phyloP scores from a whole-genome alignment of 1,140 invertebrate species.

The Calosoma granatense region DNA sequence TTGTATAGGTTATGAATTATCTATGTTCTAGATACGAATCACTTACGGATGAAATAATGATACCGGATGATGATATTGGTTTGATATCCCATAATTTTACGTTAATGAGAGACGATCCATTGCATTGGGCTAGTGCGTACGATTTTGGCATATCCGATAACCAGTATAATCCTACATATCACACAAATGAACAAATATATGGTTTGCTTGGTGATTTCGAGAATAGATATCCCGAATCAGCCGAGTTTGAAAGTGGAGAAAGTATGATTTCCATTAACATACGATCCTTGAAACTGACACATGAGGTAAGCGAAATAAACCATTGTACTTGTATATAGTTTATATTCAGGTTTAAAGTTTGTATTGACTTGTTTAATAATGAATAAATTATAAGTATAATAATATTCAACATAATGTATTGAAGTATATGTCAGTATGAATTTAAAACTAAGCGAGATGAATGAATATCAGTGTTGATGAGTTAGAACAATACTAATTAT shows the following conservation, averaged over 20 bases:
- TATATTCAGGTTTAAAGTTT: too few relatives aligned
- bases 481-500: background rate
- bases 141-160: constrained; percentile 56
- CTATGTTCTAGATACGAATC: constrained; percentile 55
- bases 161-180: constrained; percentile 42
- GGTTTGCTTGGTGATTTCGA: constrained; percentile 52
- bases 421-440: background rate
- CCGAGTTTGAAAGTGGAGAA: constrained; percentile 51
- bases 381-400: constrained; percentile 3
- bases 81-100: constrained; percentile 65
- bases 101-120: constrained; percentile 60
- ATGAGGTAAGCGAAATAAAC: constrained; percentile 50
- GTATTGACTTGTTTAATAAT: constrained; percentile 2
- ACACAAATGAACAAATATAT: constrained; percentile 53
- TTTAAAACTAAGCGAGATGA: background rate
- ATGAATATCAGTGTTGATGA: background rate
- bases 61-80: constrained; percentile 44
- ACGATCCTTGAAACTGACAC: constrained; percentile 52
- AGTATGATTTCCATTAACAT: constrained; percentile 47
- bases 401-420: background rate
- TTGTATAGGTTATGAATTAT: too few relatives aligned
- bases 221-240: constrained; percentile 46
- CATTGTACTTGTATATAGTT: too few relatives aligned
- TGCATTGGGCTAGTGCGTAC: constrained; percentile 66
- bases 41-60: constrained; percentile 46